Base-by-base conservation (phyloP, 2,113 vertebrate genomes). In the Paedocypris sp. region DNA sequence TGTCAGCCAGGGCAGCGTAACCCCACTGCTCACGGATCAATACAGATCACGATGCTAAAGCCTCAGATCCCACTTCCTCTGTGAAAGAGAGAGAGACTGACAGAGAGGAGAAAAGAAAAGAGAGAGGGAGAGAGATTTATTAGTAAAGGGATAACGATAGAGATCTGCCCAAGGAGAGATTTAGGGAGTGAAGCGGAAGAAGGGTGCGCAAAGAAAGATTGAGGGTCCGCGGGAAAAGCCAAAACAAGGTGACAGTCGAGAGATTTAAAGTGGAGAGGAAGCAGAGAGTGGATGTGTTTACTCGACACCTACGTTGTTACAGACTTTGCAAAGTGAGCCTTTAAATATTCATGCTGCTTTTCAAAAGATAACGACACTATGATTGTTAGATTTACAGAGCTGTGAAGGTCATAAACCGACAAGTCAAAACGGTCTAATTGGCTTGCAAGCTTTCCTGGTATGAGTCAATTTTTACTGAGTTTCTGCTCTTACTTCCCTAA, bases 221-320 rank as follows among this genome's bases (percentile, higher is more conserved):
- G 15, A 49, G 12, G 20, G 54, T 60, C 67, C 66, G 65, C 64
- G 71, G 76, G 64, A 65, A 76, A 76, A 69, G 46, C 63, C 16
- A 50, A 18, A 19, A 60, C 51, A 63, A 69, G 69, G 72, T 52
- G 61, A 28, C 65, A 73, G 75, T 78, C 75, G 67, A 68, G 69
- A 33, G 63, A 31, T 62, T 71, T 72, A 74, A 76, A 75, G 66
- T 58, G 50, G 72, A 77, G 73, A 13, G 13, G 73, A 73, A 63
- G 69, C 45, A 57, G 69, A 64, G 75, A 64, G 67, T 58, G 66
- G 66, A 73, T 66, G 67, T 67, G 67, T 80, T 79, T 1, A 8
- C 19, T 18, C 22, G 15, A 35, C 8, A 29, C 32, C 7, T 22
- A 11, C 6, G 23, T 18, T 32, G 36, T 15, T 25, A 16, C 13